Evolutionary conservation across 2,888 invertebrate species (phyloP).

Genomic region (Eristalinus aeneus): DNA sequence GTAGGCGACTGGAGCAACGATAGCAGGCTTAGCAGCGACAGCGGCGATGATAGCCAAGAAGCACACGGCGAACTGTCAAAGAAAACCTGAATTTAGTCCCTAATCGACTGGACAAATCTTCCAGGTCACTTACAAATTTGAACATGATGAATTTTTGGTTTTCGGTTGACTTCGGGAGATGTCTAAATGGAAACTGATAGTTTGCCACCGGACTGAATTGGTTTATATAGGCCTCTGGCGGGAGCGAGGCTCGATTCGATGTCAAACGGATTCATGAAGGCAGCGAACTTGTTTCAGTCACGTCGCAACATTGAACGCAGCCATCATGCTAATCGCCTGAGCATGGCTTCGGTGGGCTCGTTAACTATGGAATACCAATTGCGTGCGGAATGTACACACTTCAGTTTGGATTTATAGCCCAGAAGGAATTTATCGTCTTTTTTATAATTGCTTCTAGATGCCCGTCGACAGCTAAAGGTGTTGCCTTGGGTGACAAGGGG

Average conservation of each 20-base stretch:
- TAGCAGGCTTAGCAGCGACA: slow-evolving; percentile 58
- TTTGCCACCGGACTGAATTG: neutral
- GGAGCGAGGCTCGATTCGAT: slow-evolving; percentile 3
- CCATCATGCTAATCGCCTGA: slow-evolving; percentile 49
- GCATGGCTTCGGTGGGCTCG: slow-evolving; percentile 12
- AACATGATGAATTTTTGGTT: slow-evolving; percentile 57
- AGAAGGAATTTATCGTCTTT: slow-evolving; percentile 36
- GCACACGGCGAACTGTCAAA: slow-evolving; percentile 51
- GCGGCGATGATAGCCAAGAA: slow-evolving; percentile 56
- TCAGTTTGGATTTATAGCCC: slow-evolving; percentile 41
- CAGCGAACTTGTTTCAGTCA: slow-evolving; percentile 47
- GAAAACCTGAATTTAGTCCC: neutral
- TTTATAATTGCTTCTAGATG: slow-evolving; percentile 10
- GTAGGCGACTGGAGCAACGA: slow-evolving; percentile 57
- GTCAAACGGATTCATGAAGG: neutral
- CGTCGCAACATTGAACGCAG: slow-evolving; percentile 60
- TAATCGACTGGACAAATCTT: neutral
- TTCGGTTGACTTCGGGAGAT: slow-evolving; percentile 40
- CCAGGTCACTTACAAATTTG: slow-evolving; percentile 55
- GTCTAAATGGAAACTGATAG: slow-evolving; percentile 59
- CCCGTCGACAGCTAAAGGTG: neutral
- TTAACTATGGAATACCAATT: slow-evolving; percentile 33
- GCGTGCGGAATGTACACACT: neutral
- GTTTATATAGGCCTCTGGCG: slow-evolving; percentile 33
- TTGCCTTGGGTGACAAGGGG: neutral